Conservation (phyloP, 2,113 vertebrate species). For the Aptenodytes forsteri region DNA sequence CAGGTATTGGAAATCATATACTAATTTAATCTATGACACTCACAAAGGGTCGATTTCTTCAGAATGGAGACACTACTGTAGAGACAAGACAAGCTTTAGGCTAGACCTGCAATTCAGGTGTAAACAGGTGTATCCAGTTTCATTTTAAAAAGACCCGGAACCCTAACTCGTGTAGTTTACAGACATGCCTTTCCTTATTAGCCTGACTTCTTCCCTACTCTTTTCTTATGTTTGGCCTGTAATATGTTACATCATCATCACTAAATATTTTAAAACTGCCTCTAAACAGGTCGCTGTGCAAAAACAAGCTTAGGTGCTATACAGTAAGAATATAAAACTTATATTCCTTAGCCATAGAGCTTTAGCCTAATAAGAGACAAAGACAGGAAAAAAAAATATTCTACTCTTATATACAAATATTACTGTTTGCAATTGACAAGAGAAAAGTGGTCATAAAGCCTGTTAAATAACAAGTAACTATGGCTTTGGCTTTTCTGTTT, state of each 20-base stretch:
- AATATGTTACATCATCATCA: not conserved
- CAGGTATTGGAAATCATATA: not conserved
- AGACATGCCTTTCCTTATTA: not conserved
- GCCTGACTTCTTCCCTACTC: not conserved
- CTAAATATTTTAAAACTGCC: not conserved
- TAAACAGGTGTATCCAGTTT: not conserved
- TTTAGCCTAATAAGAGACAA: not conserved
- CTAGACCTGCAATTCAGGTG: not conserved
- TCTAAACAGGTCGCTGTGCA: not conserved
- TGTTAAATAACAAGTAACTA: not conserved
- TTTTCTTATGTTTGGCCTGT: not conserved
- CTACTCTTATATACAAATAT: not conserved
- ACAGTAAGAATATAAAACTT: not conserved
- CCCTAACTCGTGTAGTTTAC: not conserved
- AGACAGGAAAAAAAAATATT: no score
- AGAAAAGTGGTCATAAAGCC: not conserved
- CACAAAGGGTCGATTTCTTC: not conserved
- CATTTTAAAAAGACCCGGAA: not conserved
- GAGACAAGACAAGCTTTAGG: not conserved
- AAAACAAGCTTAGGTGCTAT: not conserved
- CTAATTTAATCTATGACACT: not conserved
- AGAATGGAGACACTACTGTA: not conserved
- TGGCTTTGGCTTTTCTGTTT: not conserved
- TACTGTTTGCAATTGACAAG: not conserved
- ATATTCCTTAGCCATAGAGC: not conserved